Base-by-base conservation (phyloP, 2,113 vertebrate genomes). In the Thymallus thymallus region DNA sequence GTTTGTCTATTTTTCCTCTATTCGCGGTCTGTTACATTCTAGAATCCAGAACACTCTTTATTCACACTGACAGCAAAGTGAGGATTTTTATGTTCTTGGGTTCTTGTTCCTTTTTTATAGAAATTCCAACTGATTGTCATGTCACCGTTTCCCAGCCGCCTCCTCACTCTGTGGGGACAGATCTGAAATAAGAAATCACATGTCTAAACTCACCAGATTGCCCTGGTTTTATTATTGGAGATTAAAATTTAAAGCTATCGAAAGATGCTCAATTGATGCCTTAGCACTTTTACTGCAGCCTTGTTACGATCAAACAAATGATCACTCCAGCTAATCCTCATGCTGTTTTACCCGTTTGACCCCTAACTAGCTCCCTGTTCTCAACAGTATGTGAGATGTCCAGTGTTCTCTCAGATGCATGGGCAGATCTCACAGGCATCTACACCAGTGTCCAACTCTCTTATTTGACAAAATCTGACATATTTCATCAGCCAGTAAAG, bases 111-210 rank as follows among this genome's bases (percentile, higher is more conserved):
- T 73, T 69, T 72, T 32, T 75, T 69, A n/a, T 9, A 29, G 67
- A 82, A 69, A 73, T 80, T 71, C 76, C 71, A 68, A 32, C 55
- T 75, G 78, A 41, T 80, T 48, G 68, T 58, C 29, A 75, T 68
- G 67, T 71, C 61, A 64, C 26, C 5, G 69, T 70, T 72, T 76
- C 35, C 9, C 10, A 10, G 35, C 35, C 10, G 35, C 35, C 35
- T 23, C n/a, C 56, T 60, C 18, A 22, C 6, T 23, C 6, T 13
- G 56, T 60, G 56, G 56, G 56, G 20, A 60, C 56, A 22, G n/a
- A 60, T 60, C 18, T 70, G 56, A 58, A 63, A 58, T 66, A 60
- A 16, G 9, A 41, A 23, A 60, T 60, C 0, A 20, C 13, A 55
- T 20, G 9, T 60, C 56, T 60, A 22, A 60, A 10, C n/a, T 60